phyloP scores from a whole-genome alignment of 2,113 vertebrate genomes.

The Lutjanus erythropterus region DNA sequence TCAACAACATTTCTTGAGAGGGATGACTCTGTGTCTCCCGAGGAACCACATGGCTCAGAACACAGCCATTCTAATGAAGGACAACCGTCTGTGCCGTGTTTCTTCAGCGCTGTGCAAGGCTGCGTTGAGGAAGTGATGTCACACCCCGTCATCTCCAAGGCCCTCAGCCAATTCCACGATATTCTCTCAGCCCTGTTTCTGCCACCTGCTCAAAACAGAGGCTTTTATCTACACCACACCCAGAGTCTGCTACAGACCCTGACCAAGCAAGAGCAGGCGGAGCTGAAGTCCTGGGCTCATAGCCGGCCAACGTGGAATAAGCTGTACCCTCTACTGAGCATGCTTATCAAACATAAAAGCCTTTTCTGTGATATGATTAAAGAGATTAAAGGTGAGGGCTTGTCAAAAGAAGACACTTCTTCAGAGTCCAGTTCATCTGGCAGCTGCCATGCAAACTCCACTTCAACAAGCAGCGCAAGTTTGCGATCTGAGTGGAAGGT shows the following conservation, averaged over 20 bases:
- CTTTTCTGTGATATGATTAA: constrained; percentile 50
- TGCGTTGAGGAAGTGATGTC: constrained; percentile 81
- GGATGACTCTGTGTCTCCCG: constrained; percentile 53
- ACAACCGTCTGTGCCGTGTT: constrained; percentile 75
- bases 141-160: constrained; percentile 65
- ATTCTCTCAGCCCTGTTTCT: constrained; percentile 57
- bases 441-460: constrained; percentile 50
- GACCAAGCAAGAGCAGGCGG: constrained; percentile 41
- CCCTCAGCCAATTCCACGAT: constrained; percentile 68
- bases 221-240: not conserved
- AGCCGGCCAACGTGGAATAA: constrained; percentile 64
- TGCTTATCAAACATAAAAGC: constrained; percentile 62
- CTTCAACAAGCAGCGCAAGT: not conserved
- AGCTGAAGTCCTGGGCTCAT: constrained; percentile 66
- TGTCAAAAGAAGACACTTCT: constrained; percentile 25
- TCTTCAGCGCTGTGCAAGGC: constrained; percentile 75
- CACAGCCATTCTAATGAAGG: constrained; percentile 16
- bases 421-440: constrained; percentile 49
- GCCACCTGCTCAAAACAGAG: constrained; percentile 20
- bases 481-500: constrained; percentile 78
- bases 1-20: constrained; percentile 71
- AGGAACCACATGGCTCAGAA: constrained; percentile 35
- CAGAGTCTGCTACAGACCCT: constrained; percentile 47
- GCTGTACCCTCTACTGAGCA: constrained; percentile 68
- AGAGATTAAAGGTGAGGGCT: constrained; percentile 38